Evolutionary conservation across 2,797 vertebrate genomes (phyloP).

Genomic region (Amblyopsis hoosieri): DNA sequence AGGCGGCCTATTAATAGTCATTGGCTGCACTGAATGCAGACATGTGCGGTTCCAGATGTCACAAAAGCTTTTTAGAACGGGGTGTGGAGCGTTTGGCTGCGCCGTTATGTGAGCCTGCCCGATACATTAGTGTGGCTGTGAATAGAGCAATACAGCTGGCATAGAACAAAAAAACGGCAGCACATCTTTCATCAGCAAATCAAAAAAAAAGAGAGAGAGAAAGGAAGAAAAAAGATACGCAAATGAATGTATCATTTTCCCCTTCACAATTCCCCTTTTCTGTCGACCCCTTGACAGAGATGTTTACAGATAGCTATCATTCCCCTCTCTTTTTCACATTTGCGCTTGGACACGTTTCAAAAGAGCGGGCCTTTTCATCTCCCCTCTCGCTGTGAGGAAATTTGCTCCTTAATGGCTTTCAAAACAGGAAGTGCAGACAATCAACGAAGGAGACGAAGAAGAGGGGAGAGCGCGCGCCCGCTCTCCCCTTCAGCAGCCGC

Average conservation of each 20-base stretch:
- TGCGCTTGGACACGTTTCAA: conserved; percentile 85
- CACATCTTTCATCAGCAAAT: conserved; percentile 78
- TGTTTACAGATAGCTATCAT: conserved; percentile 84
- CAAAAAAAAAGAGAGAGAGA: conserved; percentile 52
- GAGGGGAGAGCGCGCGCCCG: conserved; percentile 71
- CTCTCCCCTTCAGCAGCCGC: conserved; percentile 43
- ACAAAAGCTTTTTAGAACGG: conserved; percentile 78
- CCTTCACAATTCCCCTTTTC: conserved; percentile 76
- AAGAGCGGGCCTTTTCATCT: conserved; percentile 78
- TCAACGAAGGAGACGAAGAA: conserved; percentile 61
- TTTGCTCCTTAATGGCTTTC: conserved; percentile 85
- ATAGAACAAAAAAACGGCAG: conserved; percentile 78
- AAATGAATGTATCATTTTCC: conserved; percentile 79
- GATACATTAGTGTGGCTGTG: conserved; percentile 69
- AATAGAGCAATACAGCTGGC: conserved; percentile 84
- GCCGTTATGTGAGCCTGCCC: conserved; percentile 72
- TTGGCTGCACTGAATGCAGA: conserved; percentile 69
- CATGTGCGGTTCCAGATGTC: conserved; percentile 82
- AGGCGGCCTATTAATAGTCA: conserved; percentile 68
- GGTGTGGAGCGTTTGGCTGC: conserved; percentile 52
- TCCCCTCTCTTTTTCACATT: conserved; percentile 76
- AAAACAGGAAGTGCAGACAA: conserved; percentile 84
- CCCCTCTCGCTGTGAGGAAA: conserved; percentile 80
- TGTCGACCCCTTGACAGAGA: conserved; percentile 80
- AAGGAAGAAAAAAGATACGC: conserved; percentile 47